phyloP scores from a whole-genome alignment of 2,113 vertebrate genomes.

The Psilopsiagon aurifrons region DNA sequence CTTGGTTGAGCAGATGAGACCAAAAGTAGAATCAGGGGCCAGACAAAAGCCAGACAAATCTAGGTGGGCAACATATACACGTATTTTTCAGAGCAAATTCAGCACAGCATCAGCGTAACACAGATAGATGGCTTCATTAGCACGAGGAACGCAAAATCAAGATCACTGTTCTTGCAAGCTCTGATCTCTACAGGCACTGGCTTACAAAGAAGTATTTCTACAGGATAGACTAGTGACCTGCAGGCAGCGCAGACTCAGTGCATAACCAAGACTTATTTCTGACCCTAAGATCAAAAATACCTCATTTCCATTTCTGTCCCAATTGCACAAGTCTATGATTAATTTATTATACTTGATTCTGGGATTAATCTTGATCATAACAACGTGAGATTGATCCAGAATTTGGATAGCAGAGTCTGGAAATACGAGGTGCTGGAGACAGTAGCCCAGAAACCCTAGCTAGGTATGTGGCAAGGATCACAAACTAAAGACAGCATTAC shows the following conservation, averaged over 20 bases:
- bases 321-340: background rate
- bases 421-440: background rate
- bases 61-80: background rate
- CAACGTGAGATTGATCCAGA: background rate
- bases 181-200: background rate
- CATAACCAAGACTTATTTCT: background rate
- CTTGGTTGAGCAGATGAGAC: background rate
- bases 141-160: background rate
- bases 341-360: background rate
- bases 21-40: background rate
- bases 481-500: background rate
- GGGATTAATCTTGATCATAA: background rate
- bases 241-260: background rate
- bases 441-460: background rate
- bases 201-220: background rate
- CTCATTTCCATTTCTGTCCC: background rate
- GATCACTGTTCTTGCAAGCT: background rate
- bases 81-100: background rate
- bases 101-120: background rate
- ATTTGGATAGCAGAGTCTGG: background rate
- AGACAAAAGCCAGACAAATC: background rate
- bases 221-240: background rate
- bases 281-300: background rate
- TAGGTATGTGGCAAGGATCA: background rate
- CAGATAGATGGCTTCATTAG: background rate